Evolutionary conservation across 92 coral and sea anemone species (phyloP), one percentile per base, ranked within the genome.

Genomic region (Chrysogorgia sp.): DNA sequence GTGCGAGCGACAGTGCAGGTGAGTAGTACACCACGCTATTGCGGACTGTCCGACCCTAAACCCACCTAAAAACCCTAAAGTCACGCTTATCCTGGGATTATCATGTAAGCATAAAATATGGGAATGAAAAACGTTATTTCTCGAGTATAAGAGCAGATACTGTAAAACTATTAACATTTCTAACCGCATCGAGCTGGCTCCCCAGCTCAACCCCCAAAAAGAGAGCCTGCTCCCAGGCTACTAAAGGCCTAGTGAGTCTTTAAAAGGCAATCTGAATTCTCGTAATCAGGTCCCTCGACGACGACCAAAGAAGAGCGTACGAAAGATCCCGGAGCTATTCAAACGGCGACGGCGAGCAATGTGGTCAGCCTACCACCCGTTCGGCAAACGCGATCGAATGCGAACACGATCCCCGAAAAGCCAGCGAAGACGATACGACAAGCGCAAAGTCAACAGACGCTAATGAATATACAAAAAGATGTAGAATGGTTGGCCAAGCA

Each of bases 281-380:
- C n/a, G n/a, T n/a, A n/a, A 2, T 47, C 15, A 47, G 53, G 53
- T 15, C 53, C 53, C 14, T 6, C n/a, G 15, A 6, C 15, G 53
- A 2, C 53, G n/a, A 47, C 53, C n/a, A 47, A 47, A 7, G 53
- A 47, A 7, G 53, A 47, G 53, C 53, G 15, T 2, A 47, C 53
- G 53, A 47, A 47, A 47, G 53, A 47, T 6, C 12, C 43, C 43
- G 37, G 28, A 26, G 60, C 15, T 1, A n/a, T 40, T 5, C 40
- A 69, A 29, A 17, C 60, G 58, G 64, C 78, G 37, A 41, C 75
- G 33, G 21, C 75, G 63, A 71, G 78, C 78, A 71, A 58, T 52
- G 78, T 71, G 47, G 78, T 71, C 63, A 50, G 78, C 63, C 33
- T 71, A 34, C 78, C 78, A 10, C 78, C 78, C 35, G 78, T 71